Evolutionary conservation across 2,888 invertebrate genomes (phyloP).

Genomic region (Dasypolia templi): DNA sequence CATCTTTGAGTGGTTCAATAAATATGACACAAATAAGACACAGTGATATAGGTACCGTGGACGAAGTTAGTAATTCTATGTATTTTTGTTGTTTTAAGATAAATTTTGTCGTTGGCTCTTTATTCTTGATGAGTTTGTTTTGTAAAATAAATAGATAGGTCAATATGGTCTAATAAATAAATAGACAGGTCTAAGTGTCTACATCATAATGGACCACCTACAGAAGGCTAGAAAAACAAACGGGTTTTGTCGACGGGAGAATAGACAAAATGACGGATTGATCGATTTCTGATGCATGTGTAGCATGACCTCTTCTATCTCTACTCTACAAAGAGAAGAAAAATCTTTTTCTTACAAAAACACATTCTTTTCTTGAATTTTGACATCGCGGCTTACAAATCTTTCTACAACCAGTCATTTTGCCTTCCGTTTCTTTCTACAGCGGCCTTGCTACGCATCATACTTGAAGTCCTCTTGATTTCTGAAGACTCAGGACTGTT

Average conservation of each 20-base stretch:
- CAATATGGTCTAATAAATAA: neutral
- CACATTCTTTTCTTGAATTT: too few relatives aligned
- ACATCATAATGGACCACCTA: neutral
- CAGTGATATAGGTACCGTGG: slow-evolving; percentile 12
- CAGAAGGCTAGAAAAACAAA: neutral
- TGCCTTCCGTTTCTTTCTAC: too few relatives aligned
- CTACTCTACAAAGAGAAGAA: too few relatives aligned
- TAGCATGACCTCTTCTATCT: too few relatives aligned
- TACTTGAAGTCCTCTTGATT: too few relatives aligned
- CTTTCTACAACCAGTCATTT: too few relatives aligned
- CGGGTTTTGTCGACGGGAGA: too few relatives aligned
- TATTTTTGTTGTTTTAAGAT: slow-evolving; percentile 39
- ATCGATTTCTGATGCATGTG: too few relatives aligned
- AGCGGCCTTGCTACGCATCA: too few relatives aligned
- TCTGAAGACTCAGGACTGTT: neutral
- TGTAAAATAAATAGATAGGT: neutral
- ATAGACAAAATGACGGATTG: too few relatives aligned
- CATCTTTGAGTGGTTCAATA: slow-evolving; percentile 43
- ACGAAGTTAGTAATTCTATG: slow-evolving; percentile 12
- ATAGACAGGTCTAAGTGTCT: neutral
- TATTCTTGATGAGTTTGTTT: neutral
- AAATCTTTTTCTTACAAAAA: too few relatives aligned
- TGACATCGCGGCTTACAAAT: too few relatives aligned
- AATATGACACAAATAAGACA: neutral
- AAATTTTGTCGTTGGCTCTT: slow-evolving; percentile 27